Evolutionary conservation across 2,113 vertebrate species (phyloP).

Genomic region (Hydropotes inermis): DNA sequence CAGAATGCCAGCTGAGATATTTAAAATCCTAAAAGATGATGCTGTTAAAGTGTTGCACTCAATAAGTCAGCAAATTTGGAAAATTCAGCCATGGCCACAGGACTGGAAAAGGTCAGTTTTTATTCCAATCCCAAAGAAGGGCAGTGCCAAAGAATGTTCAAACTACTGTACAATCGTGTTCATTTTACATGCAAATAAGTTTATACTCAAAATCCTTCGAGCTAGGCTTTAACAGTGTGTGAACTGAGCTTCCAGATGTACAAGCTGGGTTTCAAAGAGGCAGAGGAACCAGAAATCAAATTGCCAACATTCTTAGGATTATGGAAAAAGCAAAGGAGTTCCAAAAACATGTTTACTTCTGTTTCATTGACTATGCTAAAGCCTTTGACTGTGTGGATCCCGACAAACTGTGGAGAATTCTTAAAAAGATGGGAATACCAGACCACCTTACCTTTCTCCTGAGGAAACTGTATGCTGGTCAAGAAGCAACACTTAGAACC

Average conservation of each 20-base stretch:
- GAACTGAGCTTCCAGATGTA: neutral
- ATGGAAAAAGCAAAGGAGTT: neutral
- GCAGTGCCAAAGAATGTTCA: neutral
- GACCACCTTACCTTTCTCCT: neutral
- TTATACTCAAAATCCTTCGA: neutral
- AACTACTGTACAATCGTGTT: neutral
- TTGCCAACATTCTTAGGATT: neutral
- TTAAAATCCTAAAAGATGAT: neutral
- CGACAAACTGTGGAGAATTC: neutral
- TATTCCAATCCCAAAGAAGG: neutral
- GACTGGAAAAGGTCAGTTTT: neutral
- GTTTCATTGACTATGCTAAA: neutral
- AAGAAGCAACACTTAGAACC: neutral
- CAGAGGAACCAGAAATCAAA: neutral
- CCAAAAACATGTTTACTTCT: neutral
- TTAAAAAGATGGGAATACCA: neutral
- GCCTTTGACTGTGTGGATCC: neutral
- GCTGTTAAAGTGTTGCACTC: neutral
- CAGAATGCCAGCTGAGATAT: neutral
- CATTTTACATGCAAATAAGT: neutral
- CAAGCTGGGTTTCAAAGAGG: neutral
- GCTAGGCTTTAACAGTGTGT: neutral
- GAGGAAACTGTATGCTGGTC: neutral
- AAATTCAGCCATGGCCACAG: neutral
- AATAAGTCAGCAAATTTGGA: neutral